Conservation (phyloP, 1,140 invertebrate genomes). For the Lordiphosa stackelbergi region DNA sequence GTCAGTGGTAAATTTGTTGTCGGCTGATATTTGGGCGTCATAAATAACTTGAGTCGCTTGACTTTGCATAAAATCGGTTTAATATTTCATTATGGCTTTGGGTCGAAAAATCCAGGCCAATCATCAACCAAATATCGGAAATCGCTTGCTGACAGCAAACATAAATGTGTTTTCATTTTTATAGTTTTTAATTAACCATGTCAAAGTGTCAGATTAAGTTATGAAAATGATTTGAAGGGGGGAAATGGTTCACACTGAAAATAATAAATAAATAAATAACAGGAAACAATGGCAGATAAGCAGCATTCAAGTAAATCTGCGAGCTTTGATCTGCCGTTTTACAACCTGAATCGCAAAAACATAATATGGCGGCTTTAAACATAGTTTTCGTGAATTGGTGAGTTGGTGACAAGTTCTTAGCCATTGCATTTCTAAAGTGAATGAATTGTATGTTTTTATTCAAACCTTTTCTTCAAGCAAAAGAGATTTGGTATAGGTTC, state of each 20-base stretch:
- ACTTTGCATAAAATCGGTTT: constrained; percentile 12
- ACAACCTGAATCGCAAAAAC: too few species aligned
- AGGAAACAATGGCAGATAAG: too few species aligned
- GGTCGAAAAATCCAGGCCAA: constrained; percentile 1
- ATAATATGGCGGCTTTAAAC: too few species aligned
- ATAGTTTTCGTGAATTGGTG: too few species aligned
- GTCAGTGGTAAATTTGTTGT: constrained; percentile 13
- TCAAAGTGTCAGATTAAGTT: constrained; percentile 7
- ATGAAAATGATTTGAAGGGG: too few species aligned
- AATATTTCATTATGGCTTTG: neutral
- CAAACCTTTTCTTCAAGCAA: too few species aligned
- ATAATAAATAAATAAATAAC: neutral
- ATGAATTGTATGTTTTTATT: too few species aligned
- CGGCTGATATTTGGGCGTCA: constrained; percentile 13
- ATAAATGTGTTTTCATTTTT: constrained; percentile 9
- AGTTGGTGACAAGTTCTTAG: too few species aligned
- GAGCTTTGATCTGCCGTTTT: too few species aligned
- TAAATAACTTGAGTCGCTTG: constrained; percentile 5
- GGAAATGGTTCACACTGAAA: neutral
- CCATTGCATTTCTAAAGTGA: too few species aligned
- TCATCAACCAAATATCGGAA: constrained; percentile 7
- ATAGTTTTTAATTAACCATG: constrained; percentile 13
- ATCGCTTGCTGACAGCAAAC: constrained; percentile 7
- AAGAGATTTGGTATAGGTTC: too few species aligned
- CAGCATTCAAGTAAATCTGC: too few species aligned